Base-by-base conservation (phyloP, 2,888 invertebrate genomes). In the Eupithecia inturbata region DNA sequence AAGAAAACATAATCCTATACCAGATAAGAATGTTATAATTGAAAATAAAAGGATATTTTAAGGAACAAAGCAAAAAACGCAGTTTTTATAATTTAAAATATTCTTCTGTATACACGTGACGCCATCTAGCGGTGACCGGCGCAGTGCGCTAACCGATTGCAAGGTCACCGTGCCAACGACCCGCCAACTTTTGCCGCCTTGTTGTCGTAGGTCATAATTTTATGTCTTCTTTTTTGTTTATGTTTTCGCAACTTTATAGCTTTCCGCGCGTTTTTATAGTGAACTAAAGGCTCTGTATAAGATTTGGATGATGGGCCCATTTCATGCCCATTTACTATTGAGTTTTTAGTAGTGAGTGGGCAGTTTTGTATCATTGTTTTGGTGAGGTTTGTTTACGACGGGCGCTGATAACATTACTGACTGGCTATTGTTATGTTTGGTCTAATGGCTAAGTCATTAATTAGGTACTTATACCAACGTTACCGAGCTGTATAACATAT, bases 141-240 rank as follows among this genome's bases (percentile, higher is more conserved):
- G 83, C 83, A 84, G 84, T 81, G 79, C 79, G 80, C 77, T 80
- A 85, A 86, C 85, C 84, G 85, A 82, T 84, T 79, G 87, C 94
- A 94, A 94, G 93, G 93, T 93, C 93, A 94, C 90, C 87, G 89
- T 91, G 93, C 91, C 94, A 92, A 92, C 88, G 94, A 93, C 93
- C 94, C 90, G 87, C 86, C 93, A 93, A 94, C 94, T 94, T 94
- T 94, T 93, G 92, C 94, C 92, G 93, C 92, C 91, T 91, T 91
- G 94, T 94, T 94, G 94, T 92, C 93, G 94, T 94, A 94, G 94
- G 94, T 94, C 94, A 94, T 94, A 93, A 94, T 94, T 94, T 94
- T 93, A 94, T 94, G 93, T 92, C 92, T 93, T 93, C 94, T 93
- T 94, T n/a, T 94, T 93, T 93, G 94, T 94, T 94, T 94, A 94